Evolutionary conservation across 2,797 vertebrate genomes (phyloP).

Genomic region (Fringilla coelebs): DNA sequence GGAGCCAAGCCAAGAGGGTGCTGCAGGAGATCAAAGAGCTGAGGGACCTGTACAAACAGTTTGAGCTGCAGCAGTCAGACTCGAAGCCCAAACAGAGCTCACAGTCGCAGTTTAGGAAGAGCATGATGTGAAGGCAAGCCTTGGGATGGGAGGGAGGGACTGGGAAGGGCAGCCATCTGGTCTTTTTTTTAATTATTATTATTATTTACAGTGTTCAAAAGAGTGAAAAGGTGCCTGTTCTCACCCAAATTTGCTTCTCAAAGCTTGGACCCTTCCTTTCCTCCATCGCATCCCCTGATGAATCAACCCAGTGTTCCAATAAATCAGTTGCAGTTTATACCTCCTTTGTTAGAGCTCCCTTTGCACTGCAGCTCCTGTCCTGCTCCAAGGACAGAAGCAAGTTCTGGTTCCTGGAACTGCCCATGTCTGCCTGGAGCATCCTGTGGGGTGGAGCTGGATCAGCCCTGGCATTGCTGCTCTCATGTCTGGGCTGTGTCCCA

Average conservation of each 20-base stretch:
- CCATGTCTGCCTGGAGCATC: neutral
- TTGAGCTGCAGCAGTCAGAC: conserved; percentile 75
- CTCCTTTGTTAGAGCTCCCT: conserved; percentile 29
- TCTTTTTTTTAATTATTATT: conserved; percentile 51
- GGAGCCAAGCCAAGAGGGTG: conserved; percentile 87
- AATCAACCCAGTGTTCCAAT: neutral
- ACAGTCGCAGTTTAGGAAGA: conserved; percentile 78
- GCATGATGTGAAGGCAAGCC: conserved; percentile 80
- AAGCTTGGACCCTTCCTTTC: neutral
- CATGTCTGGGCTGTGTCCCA: neutral
- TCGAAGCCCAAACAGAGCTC: conserved; percentile 69
- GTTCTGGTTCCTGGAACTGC: neutral
- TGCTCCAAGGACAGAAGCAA: neutral
- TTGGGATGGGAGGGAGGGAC: neutral
- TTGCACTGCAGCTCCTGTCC: neutral
- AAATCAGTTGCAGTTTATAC: neutral
- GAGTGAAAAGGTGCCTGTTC: conserved; percentile 57
- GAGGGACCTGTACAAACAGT: conserved; percentile 82
- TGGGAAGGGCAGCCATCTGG: neutral
- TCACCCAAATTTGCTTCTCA: neutral
- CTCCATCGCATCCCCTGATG: neutral
- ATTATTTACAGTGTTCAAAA: conserved; percentile 64
- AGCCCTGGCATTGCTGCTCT: conserved; percentile 24
- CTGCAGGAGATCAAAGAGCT: conserved; percentile 90
- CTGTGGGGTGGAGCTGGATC: neutral